Evolutionary conservation across 2,797 vertebrate genomes (phyloP), one percentile per base, ranked within the genome.

Genomic region (Trachurus trachurus): DNA sequence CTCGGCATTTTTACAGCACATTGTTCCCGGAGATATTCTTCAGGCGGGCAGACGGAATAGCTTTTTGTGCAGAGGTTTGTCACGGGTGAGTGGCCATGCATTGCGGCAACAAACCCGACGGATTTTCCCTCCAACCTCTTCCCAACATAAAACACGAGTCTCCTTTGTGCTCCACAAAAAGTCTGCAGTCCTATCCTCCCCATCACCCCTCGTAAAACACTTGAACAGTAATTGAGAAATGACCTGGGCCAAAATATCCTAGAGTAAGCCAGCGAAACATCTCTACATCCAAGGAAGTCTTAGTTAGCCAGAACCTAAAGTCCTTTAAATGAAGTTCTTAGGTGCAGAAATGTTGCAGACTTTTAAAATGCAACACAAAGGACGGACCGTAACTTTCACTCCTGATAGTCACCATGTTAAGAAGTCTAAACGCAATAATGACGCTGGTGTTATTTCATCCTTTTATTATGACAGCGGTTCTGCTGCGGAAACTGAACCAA

Each of bases 121-220:
- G 65, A 79, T 75, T 74, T 40, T 42, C 61, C 81, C 76, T 6
- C 80, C 58, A 56, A 54, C 70, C 71, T 70, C 81, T 84, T 89
- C 85, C 89, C 81, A 82, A 65, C 92, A 87, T 92, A 90, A 94
- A 94, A 89, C 84, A 81, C 6, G 0, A 72, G 71, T 60, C 59
- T 31, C 79, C 37, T 86, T 93, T 93, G 89, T 93, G 63, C 47
- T 50, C 1, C 60, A 80, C 83, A 86, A 90, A 26, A 82, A 81
- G 86, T 74, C 64, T 74, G 81, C 72, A 37, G 71, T 21, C 78
- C 80, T 40, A 71, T 81, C 80, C 90, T 85, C 69, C 87, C 82
- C 72, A 71, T 88, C 84, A 82, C 71, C 88, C 80, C 87, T 85
- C 87, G 58, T 93, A 92, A 94, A 93, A 89, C 89, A 88, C 87